Conservation (phyloP, 2,888 invertebrate genomes). For the Serripes groenlandicus region DNA sequence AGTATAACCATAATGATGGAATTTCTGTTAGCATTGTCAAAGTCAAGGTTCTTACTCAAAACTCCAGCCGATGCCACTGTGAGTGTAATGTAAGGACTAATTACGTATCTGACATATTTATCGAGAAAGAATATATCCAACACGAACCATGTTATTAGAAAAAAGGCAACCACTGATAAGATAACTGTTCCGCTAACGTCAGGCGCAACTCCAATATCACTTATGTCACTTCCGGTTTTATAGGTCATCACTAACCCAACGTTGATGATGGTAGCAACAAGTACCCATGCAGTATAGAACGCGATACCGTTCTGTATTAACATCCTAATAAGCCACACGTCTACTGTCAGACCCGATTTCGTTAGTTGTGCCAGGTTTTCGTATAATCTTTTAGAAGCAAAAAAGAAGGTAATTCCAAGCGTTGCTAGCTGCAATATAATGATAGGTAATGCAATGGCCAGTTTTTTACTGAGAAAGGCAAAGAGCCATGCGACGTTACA, state of each 20-base stretch:
- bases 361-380: constrained; percentile 68
- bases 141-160: constrained; percentile 77
- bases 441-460: constrained; percentile 70
- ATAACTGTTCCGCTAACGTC: constrained; percentile 73
- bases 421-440: constrained; percentile 69
- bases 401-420: constrained; percentile 74
- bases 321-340: constrained; percentile 81
- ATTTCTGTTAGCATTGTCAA: constrained; percentile 54
- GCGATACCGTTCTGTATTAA: constrained; percentile 83
- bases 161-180: constrained; percentile 73
- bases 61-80: constrained; percentile 76
- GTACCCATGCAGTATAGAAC: constrained; percentile 82
- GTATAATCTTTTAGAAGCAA: constrained; percentile 74
- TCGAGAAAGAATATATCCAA: constrained; percentile 80
- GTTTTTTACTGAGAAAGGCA: constrained; percentile 77
- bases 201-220: constrained; percentile 51
- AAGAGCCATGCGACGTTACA: constrained; percentile 81
- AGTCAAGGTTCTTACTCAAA: constrained; percentile 66
- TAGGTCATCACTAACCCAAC: constrained; percentile 78
- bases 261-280: constrained; percentile 81
- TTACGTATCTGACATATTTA: constrained; percentile 77
- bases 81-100: constrained; percentile 78
- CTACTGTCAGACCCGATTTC: constrained; percentile 65
- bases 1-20: constrained; percentile 51
- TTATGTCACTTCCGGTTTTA: constrained; percentile 58